A percentile compares a stretch with the other conserved stretches of the same genome.
These are phyloP conservation scores for Belgica antarctica DNA, from an alignment of 2,888 invertebrate species.

Conservation along the genomic window DNA sequence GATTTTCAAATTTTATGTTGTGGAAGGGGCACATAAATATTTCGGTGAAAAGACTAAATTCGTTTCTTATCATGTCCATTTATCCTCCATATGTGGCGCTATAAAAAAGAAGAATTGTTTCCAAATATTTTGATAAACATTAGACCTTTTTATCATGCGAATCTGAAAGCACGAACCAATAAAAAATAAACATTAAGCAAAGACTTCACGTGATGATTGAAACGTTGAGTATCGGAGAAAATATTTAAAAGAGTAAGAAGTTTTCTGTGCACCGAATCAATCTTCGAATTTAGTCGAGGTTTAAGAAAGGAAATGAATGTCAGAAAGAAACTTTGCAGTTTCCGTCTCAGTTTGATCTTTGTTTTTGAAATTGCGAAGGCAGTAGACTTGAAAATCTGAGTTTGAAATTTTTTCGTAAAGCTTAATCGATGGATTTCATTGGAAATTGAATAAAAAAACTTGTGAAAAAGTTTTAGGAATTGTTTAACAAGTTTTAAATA, in stretches of 20 bases:
- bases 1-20: background rate
- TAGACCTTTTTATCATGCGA: conserved; percentile 24
- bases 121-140: conserved; percentile 24
- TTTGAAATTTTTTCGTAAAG: too few species aligned
- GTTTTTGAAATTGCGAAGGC: too few species aligned
- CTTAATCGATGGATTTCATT: too few species aligned
- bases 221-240: background rate
- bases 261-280: background rate
- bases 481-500: too few species aligned
- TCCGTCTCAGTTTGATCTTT: conserved; percentile 13
- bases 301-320: conserved; percentile 8
- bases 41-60: background rate
- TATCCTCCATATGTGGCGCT: background rate
- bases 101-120: background rate
- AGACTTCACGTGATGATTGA: background rate
- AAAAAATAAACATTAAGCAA: background rate
- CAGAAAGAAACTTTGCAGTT: conserved; percentile 12
- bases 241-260: conserved; percentile 4
- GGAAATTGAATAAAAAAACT: too few species aligned
- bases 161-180: conserved; percentile 4
- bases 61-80: conserved; percentile 1
- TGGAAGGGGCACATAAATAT: background rate
- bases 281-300: background rate
- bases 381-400: too few species aligned
- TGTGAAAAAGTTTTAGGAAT: too few species aligned